Conservation (phyloP, 2,888 invertebrate species). For the Diadromus collaris region DNA sequence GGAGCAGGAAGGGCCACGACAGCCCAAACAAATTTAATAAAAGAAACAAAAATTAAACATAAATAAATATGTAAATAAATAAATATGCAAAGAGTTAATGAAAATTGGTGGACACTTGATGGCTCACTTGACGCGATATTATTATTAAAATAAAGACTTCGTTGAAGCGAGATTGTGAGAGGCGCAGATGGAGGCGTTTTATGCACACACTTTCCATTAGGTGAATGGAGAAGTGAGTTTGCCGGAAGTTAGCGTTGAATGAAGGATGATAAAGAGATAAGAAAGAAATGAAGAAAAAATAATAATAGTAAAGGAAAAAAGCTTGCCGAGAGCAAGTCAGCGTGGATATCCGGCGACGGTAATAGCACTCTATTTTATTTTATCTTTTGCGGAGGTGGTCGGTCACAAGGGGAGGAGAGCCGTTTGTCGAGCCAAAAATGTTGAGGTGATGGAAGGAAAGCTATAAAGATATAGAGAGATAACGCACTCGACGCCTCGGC, state of each 20-base stretch:
- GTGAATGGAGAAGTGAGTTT: constrained; percentile 21
- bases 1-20: constrained; percentile 22
- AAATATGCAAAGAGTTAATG: no score
- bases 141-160: no score
- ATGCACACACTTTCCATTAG: constrained; percentile 9
- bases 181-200: constrained; percentile 14
- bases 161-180: no score
- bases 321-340: constrained; percentile 55
- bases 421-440: constrained; percentile 52
- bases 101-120: no score
- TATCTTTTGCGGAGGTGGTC: constrained; percentile 63
- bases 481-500: constrained; percentile 48
- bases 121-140: no score
- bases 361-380: constrained; percentile 68
- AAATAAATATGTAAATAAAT: no score
- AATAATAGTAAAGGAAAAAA: constrained; percentile 27
- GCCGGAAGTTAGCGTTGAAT: constrained; percentile 26
- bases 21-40: no score
- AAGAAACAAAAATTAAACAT: constrained; percentile 4
- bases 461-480: constrained; percentile 31
- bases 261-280: constrained; percentile 45
- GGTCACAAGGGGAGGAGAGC: neutral
- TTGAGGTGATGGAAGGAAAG: constrained; percentile 25
- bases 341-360: constrained; percentile 70
- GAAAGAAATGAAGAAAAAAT: constrained; percentile 29